These are phyloP conservation scores for Sebastes miniatus DNA, from an alignment of 2,797 vertebrate species.

Conservation along the genomic window DNA sequence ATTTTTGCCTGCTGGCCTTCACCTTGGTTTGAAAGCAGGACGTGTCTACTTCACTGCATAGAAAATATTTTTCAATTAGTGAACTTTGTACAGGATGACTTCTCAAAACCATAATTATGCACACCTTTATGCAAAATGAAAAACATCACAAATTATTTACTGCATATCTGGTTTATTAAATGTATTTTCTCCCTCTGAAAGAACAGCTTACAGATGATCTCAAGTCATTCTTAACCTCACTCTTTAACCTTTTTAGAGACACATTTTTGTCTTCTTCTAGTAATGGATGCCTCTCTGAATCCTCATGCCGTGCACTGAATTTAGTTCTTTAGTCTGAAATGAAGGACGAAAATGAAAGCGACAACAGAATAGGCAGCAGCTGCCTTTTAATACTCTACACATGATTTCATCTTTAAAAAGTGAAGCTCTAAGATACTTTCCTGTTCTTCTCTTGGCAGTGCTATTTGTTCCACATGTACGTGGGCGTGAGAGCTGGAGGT, in stretches of 20 bases:
- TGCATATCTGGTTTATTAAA: background rate
- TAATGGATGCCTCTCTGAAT: background rate
- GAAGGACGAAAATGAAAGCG: background rate
- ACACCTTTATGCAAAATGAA: background rate
- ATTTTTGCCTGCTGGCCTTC: slow-evolving; percentile 3
- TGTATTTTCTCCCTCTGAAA: background rate
- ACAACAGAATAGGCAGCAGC: background rate
- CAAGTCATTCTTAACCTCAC: too few species aligned
- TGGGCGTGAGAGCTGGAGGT: slow-evolving; percentile 96
- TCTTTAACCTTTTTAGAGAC: background rate
- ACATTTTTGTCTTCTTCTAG: background rate
- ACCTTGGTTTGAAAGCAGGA: background rate
- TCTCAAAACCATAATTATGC: background rate
- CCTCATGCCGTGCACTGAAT: background rate
- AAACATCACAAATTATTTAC: background rate
- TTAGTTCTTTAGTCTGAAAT: background rate
- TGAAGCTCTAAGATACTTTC: background rate
- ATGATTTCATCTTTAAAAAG: background rate
- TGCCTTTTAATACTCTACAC: background rate
- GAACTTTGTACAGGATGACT: background rate
- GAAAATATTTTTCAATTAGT: slow-evolving; percentile 4
- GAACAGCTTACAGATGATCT: background rate
- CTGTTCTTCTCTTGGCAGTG: slow-evolving; percentile 80
- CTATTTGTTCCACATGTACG: slow-evolving; percentile 99
- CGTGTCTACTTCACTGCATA: background rate